A percentile compares a stretch with the other conserved stretches of the same genome.
These are phyloP conservation scores for Drosophila serrata DNA, from an alignment of 1,140 invertebrate species.

Conservation along the genomic window DNA sequence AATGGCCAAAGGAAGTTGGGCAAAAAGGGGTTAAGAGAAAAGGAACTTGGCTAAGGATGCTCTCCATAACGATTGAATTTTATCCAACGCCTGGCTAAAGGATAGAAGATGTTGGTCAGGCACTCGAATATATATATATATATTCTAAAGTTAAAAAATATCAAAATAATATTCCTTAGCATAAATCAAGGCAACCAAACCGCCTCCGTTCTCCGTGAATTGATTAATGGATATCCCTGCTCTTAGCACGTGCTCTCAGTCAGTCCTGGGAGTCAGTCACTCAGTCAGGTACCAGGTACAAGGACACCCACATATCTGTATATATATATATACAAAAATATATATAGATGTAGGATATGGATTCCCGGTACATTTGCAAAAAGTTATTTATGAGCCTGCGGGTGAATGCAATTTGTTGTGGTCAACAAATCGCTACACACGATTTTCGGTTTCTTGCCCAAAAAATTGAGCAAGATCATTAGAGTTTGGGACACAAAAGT, in stretches of 20 bases:
- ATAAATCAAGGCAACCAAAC: constrained; percentile 60
- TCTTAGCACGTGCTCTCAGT: constrained; percentile 77
- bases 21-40: background rate
- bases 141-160: too few species aligned
- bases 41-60: constrained; percentile 9
- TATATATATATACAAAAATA: constrained; percentile 1
- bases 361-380: constrained; percentile 48
- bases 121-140: too few species aligned
- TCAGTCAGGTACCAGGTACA: constrained; percentile 63
- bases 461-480: constrained; percentile 57
- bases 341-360: constrained; percentile 1
- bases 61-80: constrained; percentile 34
- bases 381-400: constrained; percentile 69
- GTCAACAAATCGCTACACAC: constrained; percentile 80
- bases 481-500: constrained; percentile 51
- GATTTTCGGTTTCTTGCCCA: constrained; percentile 48
- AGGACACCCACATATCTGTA: constrained; percentile 44
- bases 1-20: constrained; percentile 10
- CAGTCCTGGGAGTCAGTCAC: constrained; percentile 50
- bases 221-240: constrained; percentile 72
- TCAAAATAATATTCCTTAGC: constrained; percentile 65
- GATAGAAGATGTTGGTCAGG: constrained; percentile 28
- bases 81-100: constrained; percentile 1
- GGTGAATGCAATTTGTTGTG: constrained; percentile 80
- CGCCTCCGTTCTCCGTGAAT: constrained; percentile 37